Evolutionary conservation across 2,113 vertebrate genomes (phyloP), one percentile per base, ranked within the genome.

Genomic region (Falcunculus frontatus): DNA sequence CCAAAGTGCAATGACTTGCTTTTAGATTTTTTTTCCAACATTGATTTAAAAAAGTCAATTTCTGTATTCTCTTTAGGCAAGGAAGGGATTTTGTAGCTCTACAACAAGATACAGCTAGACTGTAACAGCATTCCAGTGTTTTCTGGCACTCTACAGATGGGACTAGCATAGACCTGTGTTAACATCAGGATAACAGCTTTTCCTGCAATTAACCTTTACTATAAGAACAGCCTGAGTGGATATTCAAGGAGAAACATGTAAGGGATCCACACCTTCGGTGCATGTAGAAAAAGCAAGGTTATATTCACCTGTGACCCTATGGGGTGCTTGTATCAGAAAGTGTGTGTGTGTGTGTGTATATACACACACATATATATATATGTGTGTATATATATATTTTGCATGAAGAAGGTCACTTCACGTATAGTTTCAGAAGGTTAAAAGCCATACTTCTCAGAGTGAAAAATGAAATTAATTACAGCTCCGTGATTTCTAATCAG

Each of bases 201-300:
- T 75, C 65, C 69, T 95, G 84, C 83, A 74, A 81, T 91, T 92
- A 96, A 91, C 77, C 73, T 95, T 72, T 78, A 21, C 52, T 15
- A 1, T 7, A 72, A 70, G 21, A 87, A 47, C 69, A 89, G 44
- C 26, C 33, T 41, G 52, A 59, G 56, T 6, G 79, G 39, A 78
- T 39, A 60, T 59, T 72, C 32, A 39, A 64, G 63, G 55, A 90
- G 46, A 90, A 84, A 39, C 16, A 47, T 11, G 4, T 16, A 7
- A 89, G 33, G 37, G 46, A 84, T 57, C 35, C 76, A 46, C 37
- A 62, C 8, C 37, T 60, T 47, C 55, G 41, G 44, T 17, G 37
- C 6, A 27, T 0, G 4, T 5, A 70, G 0, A 0, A 30, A 57
- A 77, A 52, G 20, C n/a, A 70, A 55, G 35, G 18, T 87, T 67